Percentiles rank a stretch among this genome's conserved stretches.
These are phyloP conservation scores for Eilema depressum DNA, from an alignment of 2,888 invertebrate species.

Conservation along the genomic window DNA sequence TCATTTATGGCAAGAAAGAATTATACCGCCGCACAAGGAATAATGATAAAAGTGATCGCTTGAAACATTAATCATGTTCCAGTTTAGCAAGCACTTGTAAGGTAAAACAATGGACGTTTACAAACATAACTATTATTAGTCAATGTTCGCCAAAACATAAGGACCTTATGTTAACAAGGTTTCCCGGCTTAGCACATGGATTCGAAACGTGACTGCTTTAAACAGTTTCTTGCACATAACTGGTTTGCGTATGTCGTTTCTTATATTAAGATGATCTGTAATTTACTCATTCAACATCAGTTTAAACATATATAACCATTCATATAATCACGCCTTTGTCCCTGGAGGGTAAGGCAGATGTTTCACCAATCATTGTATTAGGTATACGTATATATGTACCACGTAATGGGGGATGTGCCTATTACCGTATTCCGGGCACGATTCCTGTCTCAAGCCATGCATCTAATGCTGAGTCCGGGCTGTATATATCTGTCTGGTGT, in stretches of 20 bases:
- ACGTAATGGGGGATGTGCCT: too few species aligned
- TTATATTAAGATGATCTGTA: neutral
- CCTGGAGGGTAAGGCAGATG: too few species aligned
- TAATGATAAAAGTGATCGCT: neutral
- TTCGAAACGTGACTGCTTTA: neutral
- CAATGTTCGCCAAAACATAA: constrained; percentile 8
- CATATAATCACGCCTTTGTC: too few species aligned
- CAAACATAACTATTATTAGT: constrained; percentile 3
- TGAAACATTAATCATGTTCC: constrained; percentile 5
- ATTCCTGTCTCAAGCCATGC: too few species aligned
- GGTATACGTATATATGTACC: too few species aligned
- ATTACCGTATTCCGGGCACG: too few species aligned
- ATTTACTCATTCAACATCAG: neutral
- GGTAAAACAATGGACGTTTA: constrained; percentile 17
- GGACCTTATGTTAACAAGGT: neutral
- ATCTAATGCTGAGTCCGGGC: too few species aligned
- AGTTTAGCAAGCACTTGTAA: constrained; percentile 18
- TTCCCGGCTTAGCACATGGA: neutral
- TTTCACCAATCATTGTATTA: too few species aligned
- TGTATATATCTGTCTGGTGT: too few species aligned
- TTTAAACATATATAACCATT: too few species aligned
- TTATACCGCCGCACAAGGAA: neutral
- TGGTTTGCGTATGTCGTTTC: neutral
- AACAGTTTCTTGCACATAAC: neutral
- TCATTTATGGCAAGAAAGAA: neutral